A percentile compares a stretch with the other conserved stretches of the same genome.
These are phyloP conservation scores for Achlya flavicornis DNA, from an alignment of 2,888 invertebrate species.

Conservation along the genomic window DNA sequence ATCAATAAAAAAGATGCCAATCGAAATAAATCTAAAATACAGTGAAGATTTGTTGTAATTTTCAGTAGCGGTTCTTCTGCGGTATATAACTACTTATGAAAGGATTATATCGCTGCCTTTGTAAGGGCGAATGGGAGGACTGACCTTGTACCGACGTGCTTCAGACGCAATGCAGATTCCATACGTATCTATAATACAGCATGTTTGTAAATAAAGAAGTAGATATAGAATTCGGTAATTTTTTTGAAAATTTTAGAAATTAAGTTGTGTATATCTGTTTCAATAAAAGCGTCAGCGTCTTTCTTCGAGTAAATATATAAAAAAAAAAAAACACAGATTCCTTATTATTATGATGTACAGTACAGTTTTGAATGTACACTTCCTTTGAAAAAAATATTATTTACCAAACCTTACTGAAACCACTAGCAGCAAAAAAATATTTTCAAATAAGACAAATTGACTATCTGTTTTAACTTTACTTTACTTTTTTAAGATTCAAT, in stretches of 20 bases:
- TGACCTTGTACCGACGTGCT: slow-evolving; percentile 45
- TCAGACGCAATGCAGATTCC: slow-evolving; percentile 62
- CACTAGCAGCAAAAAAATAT: too few species aligned
- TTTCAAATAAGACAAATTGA: too few species aligned
- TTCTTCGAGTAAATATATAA: too few species aligned
- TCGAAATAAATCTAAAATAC: slow-evolving; percentile 16
- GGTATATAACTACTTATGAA: slow-evolving; percentile 34
- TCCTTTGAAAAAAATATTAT: too few species aligned
- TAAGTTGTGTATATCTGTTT: neutral
- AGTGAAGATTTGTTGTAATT: slow-evolving; percentile 26
- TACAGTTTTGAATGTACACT: too few species aligned
- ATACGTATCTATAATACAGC: slow-evolving; percentile 20
- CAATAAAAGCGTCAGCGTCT: too few species aligned
- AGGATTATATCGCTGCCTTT: slow-evolving; percentile 38
- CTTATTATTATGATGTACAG: too few species aligned
- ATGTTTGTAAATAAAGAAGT: slow-evolving; percentile 4
- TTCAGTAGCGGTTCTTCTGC: slow-evolving; percentile 27
- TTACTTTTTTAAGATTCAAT: too few species aligned
- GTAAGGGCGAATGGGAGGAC: slow-evolving; percentile 30
- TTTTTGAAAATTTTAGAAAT: neutral
- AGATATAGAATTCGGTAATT: slow-evolving; percentile 18
- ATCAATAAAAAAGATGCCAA: neutral
- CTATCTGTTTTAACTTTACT: too few species aligned
- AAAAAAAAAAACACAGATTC: too few species aligned
- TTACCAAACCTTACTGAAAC: too few species aligned